phyloP scores from a whole-genome alignment of 1,140 invertebrate genomes.

The Pseudomyrmex dendroicus region DNA sequence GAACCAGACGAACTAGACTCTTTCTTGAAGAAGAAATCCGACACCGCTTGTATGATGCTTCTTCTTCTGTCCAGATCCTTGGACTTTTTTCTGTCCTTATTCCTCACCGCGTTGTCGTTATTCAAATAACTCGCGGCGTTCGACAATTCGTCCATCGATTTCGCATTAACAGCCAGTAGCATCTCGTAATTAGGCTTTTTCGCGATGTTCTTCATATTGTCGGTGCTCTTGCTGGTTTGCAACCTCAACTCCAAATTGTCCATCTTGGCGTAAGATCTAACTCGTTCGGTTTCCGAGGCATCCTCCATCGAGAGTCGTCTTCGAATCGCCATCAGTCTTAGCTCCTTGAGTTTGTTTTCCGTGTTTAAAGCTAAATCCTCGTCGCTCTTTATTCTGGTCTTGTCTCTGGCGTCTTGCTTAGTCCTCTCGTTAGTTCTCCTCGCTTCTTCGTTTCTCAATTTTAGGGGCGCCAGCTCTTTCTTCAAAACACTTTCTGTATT shows the following conservation, averaged over 20 bases:
- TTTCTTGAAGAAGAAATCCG: conserved; percentile 91
- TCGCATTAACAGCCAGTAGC: conserved; percentile 74
- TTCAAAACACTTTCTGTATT: conserved; percentile 73
- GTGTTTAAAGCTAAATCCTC: conserved; percentile 90
- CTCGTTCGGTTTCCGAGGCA: conserved; percentile 73
- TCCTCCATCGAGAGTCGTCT: conserved; percentile 81
- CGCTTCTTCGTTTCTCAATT: conserved; percentile 84
- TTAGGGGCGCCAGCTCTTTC: conserved; percentile 84
- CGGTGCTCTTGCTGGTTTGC: conserved; percentile 83
- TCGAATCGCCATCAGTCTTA: conserved; percentile 84
- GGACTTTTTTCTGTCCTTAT: conserved; percentile 82
- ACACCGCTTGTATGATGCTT: conserved; percentile 93
- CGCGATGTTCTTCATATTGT: conserved; percentile 80
- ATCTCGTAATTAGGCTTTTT: conserved; percentile 74
- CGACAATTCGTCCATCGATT: conserved; percentile 81
- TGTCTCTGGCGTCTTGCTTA: conserved; percentile 88
- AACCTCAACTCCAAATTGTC: conserved; percentile 72
- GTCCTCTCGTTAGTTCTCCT: conserved; percentile 86
- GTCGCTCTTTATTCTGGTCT: conserved; percentile 90
- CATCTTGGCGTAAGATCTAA: conserved; percentile 74
- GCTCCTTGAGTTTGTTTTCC: conserved; percentile 87
- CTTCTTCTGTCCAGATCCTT: conserved; percentile 90
- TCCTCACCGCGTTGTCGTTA: conserved; percentile 33
- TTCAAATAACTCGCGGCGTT: conserved; percentile 59
- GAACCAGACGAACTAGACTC: conserved; percentile 78